Percentiles rank a stretch among this genome's conserved stretches.
Evolutionary conservation across 1,140 invertebrate species (phyloP).

Genomic region (Drosophila albomicans): DNA sequence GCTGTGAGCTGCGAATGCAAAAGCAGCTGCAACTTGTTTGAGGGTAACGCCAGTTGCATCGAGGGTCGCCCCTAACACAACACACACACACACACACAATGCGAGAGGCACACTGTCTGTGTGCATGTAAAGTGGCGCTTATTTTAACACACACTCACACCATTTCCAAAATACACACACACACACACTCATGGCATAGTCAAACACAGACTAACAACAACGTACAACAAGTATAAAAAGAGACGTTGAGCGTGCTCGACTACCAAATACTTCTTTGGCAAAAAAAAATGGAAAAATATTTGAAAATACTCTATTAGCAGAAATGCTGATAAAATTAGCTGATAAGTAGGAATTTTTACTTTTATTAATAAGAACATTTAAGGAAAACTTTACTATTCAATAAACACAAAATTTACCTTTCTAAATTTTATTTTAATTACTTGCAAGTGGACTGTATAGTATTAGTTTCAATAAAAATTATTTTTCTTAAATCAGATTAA

Average conservation of each 20-base stretch:
- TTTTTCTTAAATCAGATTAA: too few relatives aligned
- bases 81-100: constrained; percentile 4
- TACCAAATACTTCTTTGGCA: background rate
- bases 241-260: background rate
- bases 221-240: constrained; percentile 11
- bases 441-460: too few relatives aligned
- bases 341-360: too few relatives aligned
- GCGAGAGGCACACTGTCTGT: constrained; percentile 12
- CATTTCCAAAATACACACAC: constrained; percentile 1
- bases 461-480: too few relatives aligned
- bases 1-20: constrained; percentile 12
- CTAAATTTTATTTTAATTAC: too few relatives aligned
- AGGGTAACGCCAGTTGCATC: constrained; percentile 45
- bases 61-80: constrained; percentile 9
- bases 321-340: too few relatives aligned
- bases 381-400: too few relatives aligned
- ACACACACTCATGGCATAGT: background rate
- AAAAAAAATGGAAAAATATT: too few relatives aligned
- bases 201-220: constrained; percentile 6
- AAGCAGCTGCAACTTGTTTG: constrained; percentile 48
- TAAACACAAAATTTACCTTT: too few relatives aligned
- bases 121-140: constrained; percentile 67
- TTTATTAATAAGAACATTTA: too few relatives aligned
- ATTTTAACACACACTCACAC: constrained; percentile 53
- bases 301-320: too few relatives aligned